Evolutionary conservation across 2,113 vertebrate species (phyloP), one percentile per base, ranked within the genome.

Genomic region (Syngnathus floridae): DNA sequence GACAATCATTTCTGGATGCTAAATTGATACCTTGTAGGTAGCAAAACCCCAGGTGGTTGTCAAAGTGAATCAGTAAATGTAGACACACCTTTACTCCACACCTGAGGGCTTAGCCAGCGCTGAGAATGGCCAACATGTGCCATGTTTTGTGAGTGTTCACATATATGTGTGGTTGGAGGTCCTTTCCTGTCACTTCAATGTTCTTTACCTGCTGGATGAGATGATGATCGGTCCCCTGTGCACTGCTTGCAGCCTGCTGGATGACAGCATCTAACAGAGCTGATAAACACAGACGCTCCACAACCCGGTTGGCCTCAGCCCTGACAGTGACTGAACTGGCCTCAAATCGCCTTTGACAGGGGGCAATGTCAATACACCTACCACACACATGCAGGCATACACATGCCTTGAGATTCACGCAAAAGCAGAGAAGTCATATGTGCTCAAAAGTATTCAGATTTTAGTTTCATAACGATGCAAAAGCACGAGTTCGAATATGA

Each of bases 251-350:
- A 82, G 79, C 66, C 74, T 63, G 73, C 61, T 77, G 76, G 82
- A 79, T 89, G 86, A 89, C 90, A 90, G 81, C 73, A 84, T 82
- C 82, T 86, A 87, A 84, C 76, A 75, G 82, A 83, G 83, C 86
- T 84, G 86, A 89, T 89, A 90, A 90, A 89, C 88, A 87, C 76
- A 81, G 84, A 84, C 82, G 54, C 78, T 81, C 66, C 74, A 67
- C 79, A 81, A 80, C 79, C 79, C 75, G 64, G 74, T 76, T 63
- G 78, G 82, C 83, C 85, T 84, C 77, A 68, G 77, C 77, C 72
- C 63, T 89, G 90, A 91, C 88, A 90, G 84, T 91, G 88, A 91
- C 85, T 88, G 90, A 91, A 88, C 83, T 82, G 83, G 81, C 81
- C 86, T 84, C 84, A 87, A 86, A 91, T 89, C 82, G 71, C 82